phyloP scores from a whole-genome alignment of 2,888 invertebrate genomes.

The Amphipoea oculea region DNA sequence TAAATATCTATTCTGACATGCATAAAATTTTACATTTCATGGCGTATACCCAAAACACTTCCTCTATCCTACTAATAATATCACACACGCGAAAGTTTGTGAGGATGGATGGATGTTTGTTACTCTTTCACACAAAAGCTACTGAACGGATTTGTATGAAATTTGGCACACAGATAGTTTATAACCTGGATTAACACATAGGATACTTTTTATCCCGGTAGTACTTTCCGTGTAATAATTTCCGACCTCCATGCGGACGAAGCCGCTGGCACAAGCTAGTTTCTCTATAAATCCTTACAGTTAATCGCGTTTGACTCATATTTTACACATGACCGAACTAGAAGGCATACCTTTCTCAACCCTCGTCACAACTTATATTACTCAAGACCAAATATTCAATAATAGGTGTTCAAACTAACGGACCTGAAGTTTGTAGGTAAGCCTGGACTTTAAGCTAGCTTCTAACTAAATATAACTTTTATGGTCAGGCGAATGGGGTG shows the following conservation, averaged over 20 bases:
- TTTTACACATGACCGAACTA: constrained; percentile 48
- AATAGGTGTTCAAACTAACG: constrained; percentile 44
- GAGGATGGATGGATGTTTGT: no score
- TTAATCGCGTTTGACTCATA: constrained; percentile 52
- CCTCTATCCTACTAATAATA: no score
- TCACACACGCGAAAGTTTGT: no score
- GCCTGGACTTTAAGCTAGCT: constrained; percentile 17
- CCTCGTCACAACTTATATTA: constrained; percentile 54
- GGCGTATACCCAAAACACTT: constrained; percentile 29
- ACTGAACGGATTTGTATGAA: no score
- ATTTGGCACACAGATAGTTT: no score
- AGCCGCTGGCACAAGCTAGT: no score
- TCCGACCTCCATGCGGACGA: no score
- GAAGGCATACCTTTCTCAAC: constrained; percentile 49
- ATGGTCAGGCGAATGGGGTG: not conserved
- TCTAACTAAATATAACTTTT: not conserved
- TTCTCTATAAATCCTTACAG: constrained; percentile 42
- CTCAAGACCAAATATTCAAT: constrained; percentile 50
- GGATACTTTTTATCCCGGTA: no score
- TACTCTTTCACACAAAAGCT: no score
- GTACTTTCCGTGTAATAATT: no score
- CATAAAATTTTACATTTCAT: constrained; percentile 25
- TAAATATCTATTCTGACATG: not conserved
- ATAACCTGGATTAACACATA: no score
- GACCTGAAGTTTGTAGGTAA: constrained; percentile 22